phyloP scores from a whole-genome alignment of 2,797 vertebrate species.

The Anguilla pacifica region DNA sequence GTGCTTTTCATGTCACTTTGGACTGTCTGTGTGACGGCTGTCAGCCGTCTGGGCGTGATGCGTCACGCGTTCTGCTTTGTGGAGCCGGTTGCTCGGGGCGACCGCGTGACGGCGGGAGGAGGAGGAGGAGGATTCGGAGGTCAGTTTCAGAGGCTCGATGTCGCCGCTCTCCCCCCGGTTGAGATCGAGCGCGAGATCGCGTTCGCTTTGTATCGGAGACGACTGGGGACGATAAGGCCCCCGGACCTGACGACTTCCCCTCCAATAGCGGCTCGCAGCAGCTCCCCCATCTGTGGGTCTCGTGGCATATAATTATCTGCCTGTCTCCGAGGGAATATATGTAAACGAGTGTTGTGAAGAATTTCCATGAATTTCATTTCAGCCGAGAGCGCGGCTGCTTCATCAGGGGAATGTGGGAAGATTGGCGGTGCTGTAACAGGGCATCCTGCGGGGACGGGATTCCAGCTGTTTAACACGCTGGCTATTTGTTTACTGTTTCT shows the following conservation, averaged over 20 bases:
- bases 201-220: background rate
- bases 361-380: background rate
- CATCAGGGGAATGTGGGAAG: background rate
- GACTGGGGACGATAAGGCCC: background rate
- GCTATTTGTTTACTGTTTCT: conserved; percentile 10
- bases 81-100: background rate
- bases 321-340: conserved; percentile 55
- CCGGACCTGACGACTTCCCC: background rate
- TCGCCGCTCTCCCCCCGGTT: background rate
- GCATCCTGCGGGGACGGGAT: background rate
- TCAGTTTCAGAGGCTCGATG: background rate
- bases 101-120: background rate
- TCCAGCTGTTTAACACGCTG: background rate
- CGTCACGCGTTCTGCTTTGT: background rate
- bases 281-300: background rate
- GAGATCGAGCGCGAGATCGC: background rate
- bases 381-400: background rate
- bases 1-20: background rate
- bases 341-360: conserved; percentile 15
- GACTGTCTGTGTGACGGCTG: background rate
- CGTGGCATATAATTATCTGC: conserved; percentile 55
- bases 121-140: background rate
- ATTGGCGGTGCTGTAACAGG: conserved; percentile 9
- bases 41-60: background rate
- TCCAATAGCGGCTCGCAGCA: background rate